Evolutionary conservation across 2,888 invertebrate species (phyloP).

Genomic region (Macaria notata): DNA sequence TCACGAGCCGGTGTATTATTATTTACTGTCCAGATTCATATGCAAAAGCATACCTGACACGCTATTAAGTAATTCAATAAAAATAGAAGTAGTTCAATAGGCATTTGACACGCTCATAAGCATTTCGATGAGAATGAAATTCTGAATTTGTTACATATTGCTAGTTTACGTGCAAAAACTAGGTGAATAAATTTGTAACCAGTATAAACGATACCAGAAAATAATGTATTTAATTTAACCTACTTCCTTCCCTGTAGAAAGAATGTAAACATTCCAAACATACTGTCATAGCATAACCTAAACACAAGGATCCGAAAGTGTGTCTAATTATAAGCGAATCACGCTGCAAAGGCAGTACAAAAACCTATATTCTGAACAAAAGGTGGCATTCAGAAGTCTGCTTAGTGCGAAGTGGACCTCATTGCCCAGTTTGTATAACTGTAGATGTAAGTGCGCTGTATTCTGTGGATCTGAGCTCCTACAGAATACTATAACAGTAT

Average conservation of each 20-base stretch:
- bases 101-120: too few species aligned
- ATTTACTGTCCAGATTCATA: not conserved
- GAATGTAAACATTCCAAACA: slow-evolving; percentile 16
- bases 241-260: not conserved
- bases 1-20: slow-evolving; percentile 21
- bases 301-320: slow-evolving; percentile 29
- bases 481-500: too few species aligned
- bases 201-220: too few species aligned
- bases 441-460: slow-evolving; percentile 22
- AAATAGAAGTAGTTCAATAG: too few species aligned
- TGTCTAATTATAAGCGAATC: slow-evolving; percentile 28
- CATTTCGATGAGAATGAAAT: too few species aligned
- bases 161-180: too few species aligned
- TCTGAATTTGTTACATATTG: too few species aligned
- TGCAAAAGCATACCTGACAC: too few species aligned
- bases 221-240: too few species aligned
- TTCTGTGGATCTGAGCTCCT: slow-evolving; percentile 5
- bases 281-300: slow-evolving; percentile 17
- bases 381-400: slow-evolving; percentile 36
- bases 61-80: too few species aligned
- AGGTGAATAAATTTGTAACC: too few species aligned
- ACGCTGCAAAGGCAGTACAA: slow-evolving; percentile 34
- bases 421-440: slow-evolving; percentile 38
- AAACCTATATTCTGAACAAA: slow-evolving; percentile 50
- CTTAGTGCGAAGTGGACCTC: slow-evolving; percentile 34